A percentile compares a stretch with the other conserved stretches of the same genome.
phyloP scores from a whole-genome alignment of 2,797 vertebrate genomes.

The Morelia viridis region DNA sequence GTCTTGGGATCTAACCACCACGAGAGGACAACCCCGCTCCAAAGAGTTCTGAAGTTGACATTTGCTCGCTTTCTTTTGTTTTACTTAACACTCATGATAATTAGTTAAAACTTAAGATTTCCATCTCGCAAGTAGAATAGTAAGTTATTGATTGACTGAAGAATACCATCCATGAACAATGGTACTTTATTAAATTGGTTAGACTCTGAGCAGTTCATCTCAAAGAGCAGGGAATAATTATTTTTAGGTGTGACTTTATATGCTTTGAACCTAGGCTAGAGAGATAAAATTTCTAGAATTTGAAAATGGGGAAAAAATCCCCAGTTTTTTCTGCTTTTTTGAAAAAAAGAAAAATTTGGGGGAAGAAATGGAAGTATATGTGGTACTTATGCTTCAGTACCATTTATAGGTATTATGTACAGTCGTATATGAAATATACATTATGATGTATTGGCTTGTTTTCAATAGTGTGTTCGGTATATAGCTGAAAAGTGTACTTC shows the following conservation, averaged over 20 bases:
- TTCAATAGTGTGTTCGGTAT: not conserved
- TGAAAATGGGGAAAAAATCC: not conserved
- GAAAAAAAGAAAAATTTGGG: not conserved
- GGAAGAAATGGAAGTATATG: not conserved
- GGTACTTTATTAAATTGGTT: not conserved
- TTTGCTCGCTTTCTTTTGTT: not conserved
- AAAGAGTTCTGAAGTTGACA: too few relatives aligned
- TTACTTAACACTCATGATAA: not conserved
- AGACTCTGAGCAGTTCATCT: not conserved
- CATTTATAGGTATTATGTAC: not conserved
- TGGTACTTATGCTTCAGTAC: not conserved
- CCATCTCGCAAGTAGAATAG: not conserved
- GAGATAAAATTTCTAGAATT: not conserved
- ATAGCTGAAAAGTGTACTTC: not conserved
- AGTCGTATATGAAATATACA: not conserved
- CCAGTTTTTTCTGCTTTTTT: not conserved
- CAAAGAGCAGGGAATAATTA: not conserved
- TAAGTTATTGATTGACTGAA: not conserved
- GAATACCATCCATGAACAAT: not conserved
- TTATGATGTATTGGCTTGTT: not conserved
- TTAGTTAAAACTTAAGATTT: not conserved
- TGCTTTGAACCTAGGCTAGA: not conserved
- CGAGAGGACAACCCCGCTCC: too few relatives aligned
- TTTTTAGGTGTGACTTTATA: not conserved
- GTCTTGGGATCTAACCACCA: too few relatives aligned